Conservation (phyloP, 2,113 vertebrate genomes). For the Epinephelus lanceolatus region DNA sequence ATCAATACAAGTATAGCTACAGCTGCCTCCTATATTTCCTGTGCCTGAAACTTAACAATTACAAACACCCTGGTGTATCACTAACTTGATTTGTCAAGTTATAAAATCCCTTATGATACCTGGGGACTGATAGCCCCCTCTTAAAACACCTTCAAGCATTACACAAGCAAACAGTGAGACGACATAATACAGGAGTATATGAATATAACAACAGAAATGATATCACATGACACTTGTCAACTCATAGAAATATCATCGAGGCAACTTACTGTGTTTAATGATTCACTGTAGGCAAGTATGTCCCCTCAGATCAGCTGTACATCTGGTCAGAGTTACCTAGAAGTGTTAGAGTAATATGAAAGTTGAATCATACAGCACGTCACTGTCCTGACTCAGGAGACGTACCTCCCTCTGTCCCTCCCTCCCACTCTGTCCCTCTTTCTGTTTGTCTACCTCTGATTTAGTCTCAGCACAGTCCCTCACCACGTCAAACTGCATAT, state of each 20-base stretch:
- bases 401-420: slow-evolving; percentile 24
- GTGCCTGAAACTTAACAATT: not conserved
- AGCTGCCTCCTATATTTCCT: not conserved
- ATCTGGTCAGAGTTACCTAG: not conserved
- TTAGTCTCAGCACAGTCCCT: not conserved
- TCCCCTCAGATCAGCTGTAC: not conserved
- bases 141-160: not conserved
- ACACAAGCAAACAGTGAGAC: not conserved
- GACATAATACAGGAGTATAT: not conserved
- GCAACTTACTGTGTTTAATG: slow-evolving; percentile 49
- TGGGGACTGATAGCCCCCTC: not conserved
- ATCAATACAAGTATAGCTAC: not conserved
- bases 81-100: not conserved
- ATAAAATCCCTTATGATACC: not conserved
- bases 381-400: slow-evolving; percentile 15
- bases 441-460: slow-evolving; percentile 9
- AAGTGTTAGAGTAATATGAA: slow-evolving; percentile 42
- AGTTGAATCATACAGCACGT: slow-evolving; percentile 11
- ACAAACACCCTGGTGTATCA: not conserved
- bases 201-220: not conserved
- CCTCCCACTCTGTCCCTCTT: not conserved
- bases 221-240: not conserved
- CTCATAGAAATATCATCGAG: not conserved
- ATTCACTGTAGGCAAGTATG: not conserved
- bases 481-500: not conserved